phyloP scores from a whole-genome alignment of 2,797 vertebrate species.

The Megaceryle alcyon region DNA sequence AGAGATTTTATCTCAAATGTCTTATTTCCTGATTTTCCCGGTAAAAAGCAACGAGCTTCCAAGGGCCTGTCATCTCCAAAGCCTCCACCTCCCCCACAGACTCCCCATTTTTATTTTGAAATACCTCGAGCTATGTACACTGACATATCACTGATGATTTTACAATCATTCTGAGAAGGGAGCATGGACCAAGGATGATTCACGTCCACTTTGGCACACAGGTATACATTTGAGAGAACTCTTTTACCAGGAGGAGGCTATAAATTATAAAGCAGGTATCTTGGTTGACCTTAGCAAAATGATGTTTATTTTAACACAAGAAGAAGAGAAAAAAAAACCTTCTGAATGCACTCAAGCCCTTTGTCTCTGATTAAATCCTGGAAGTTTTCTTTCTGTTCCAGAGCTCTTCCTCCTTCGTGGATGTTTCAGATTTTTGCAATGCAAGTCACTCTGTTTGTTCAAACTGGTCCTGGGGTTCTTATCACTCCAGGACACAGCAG shows the following conservation, averaged over 20 bases:
- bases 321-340: background rate
- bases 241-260: background rate
- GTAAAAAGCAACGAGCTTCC: background rate
- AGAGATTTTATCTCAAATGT: background rate
- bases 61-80: background rate
- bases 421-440: background rate
- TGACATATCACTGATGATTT: background rate
- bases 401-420: background rate
- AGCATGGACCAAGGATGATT: background rate
- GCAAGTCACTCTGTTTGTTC: background rate
- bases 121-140: background rate
- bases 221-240: background rate
- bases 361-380: conserved; percentile 17
- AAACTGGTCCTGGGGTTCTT: background rate
- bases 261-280: conserved; percentile 32
- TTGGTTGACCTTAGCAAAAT: conserved; percentile 21
- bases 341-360: background rate
- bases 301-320: background rate
- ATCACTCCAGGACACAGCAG: background rate
- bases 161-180: background rate
- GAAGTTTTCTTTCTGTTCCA: conserved; percentile 18
- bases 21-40: background rate
- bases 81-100: background rate
- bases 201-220: background rate
- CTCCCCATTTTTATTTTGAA: background rate